Percentiles rank a stretch among this genome's conserved stretches.
Evolutionary conservation across 2,888 invertebrate species (phyloP).

Genomic region (Tuberolachnus salignus): DNA sequence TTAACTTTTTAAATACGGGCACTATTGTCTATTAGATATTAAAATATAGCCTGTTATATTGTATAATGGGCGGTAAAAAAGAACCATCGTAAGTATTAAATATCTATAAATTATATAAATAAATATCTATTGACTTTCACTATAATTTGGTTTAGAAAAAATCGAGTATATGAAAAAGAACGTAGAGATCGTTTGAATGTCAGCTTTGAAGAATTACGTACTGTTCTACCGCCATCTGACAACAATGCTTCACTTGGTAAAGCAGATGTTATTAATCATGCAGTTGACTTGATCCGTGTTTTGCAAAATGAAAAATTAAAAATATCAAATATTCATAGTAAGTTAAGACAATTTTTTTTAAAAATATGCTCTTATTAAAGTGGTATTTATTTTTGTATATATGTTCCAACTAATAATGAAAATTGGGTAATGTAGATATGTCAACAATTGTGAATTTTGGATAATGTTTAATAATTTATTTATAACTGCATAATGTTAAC

Average conservation of each 20-base stretch:
- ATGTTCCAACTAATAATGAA: no score
- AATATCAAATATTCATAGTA: slow-evolving; percentile 57
- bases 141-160: slow-evolving; percentile 58
- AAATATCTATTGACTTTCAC: slow-evolving; percentile 4
- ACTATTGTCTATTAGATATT: no score
- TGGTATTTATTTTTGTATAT: background rate
- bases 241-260: slow-evolving; percentile 60
- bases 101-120: background rate
- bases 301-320: slow-evolving; percentile 60
- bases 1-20: no score
- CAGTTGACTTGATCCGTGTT: slow-evolving; percentile 60
- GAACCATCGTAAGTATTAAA: slow-evolving; percentile 58
- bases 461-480: no score
- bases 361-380: background rate
- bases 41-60: background rate
- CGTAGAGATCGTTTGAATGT: slow-evolving; percentile 61
- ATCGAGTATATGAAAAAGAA: slow-evolving; percentile 61
- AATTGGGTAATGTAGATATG: no score
- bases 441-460: no score
- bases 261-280: slow-evolving; percentile 61
- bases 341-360: background rate
- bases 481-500: no score
- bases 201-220: slow-evolving; percentile 62
- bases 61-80: slow-evolving; percentile 58
- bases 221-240: slow-evolving; percentile 62